A percentile compares a stretch with the other conserved stretches of the same genome.
Conservation (phyloP, 1,140 invertebrate genomes). For the Thaumatotibia leucotreta region DNA sequence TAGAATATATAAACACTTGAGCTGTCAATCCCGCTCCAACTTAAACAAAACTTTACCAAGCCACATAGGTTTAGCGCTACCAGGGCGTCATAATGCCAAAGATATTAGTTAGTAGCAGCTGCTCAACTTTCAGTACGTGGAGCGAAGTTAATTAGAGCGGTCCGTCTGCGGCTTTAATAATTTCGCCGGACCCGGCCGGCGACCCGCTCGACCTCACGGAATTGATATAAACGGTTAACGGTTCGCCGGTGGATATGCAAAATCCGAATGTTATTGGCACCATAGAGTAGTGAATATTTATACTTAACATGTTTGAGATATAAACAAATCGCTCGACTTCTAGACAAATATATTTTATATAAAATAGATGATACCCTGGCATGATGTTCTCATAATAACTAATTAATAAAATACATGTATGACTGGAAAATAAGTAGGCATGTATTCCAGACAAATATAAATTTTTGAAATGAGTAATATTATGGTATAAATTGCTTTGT, state of each 20-base stretch:
- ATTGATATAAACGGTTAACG: conserved; percentile 56
- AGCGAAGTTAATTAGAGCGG: conserved; percentile 61
- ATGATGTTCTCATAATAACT: too few species aligned
- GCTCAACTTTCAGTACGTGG: conserved; percentile 37
- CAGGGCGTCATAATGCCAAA: conserved; percentile 27
- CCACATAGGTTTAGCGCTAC: conserved; percentile 18
- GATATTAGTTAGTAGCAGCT: conserved; percentile 46
- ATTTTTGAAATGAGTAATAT: too few species aligned
- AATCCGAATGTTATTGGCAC: neutral
- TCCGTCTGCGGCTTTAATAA: conserved; percentile 56
- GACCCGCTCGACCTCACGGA: conserved; percentile 37
- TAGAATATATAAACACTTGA: neutral
- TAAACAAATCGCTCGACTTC: too few species aligned
- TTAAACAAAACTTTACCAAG: neutral
- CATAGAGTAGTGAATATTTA: too few species aligned
- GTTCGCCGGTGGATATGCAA: conserved; percentile 13
- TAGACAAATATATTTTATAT: too few species aligned
- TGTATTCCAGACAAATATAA: too few species aligned
- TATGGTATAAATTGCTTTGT: too few species aligned
- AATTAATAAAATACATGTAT: too few species aligned
- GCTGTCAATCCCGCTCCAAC: neutral
- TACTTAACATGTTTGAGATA: too few species aligned
- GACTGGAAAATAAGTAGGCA: too few species aligned
- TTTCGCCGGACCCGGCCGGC: conserved; percentile 27
- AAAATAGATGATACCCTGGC: too few species aligned